Percentiles rank a stretch among this genome's conserved stretches.
These are phyloP conservation scores for Bovichtus diacanthus DNA, from an alignment of 2,797 vertebrate species.

Conservation along the genomic window DNA sequence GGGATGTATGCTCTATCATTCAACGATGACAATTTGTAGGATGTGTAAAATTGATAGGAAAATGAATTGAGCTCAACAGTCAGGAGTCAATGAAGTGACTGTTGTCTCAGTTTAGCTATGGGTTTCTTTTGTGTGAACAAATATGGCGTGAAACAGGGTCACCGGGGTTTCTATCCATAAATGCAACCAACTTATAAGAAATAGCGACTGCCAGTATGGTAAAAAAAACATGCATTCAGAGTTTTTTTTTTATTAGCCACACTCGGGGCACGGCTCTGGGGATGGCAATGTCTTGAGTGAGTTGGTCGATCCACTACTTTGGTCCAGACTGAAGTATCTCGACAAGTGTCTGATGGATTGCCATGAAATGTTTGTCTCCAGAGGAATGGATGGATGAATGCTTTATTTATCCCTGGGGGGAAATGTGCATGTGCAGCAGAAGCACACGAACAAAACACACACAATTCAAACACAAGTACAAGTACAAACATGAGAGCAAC, in stretches of 20 bases:
- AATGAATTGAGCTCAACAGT: conserved; percentile 24
- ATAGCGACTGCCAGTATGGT: not conserved
- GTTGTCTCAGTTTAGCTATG: not conserved
- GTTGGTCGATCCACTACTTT: not conserved
- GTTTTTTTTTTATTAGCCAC: not conserved
- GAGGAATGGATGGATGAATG: not conserved
- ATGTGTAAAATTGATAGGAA: conserved; percentile 21
- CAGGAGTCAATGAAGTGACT: not conserved
- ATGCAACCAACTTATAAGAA: not conserved
- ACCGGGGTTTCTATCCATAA: conserved; percentile 9
- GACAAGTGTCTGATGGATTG: not conserved
- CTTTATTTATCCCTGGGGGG: not conserved
- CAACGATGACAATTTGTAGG: conserved; percentile 25
- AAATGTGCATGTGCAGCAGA: too few species aligned
- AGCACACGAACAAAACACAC: not conserved
- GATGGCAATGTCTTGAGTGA: not conserved
- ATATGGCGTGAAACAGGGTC: not conserved
- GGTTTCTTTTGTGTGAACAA: not conserved
- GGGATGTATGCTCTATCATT: conserved; percentile 34
- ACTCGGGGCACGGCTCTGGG: not conserved
- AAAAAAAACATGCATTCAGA: not conserved
- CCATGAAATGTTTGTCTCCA: not conserved
- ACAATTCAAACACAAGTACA: not conserved
- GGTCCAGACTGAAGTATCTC: not conserved
- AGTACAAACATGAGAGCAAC: too few species aligned